phyloP scores from a whole-genome alignment of 2,797 vertebrate species.

The Macropus fuliginosus region DNA sequence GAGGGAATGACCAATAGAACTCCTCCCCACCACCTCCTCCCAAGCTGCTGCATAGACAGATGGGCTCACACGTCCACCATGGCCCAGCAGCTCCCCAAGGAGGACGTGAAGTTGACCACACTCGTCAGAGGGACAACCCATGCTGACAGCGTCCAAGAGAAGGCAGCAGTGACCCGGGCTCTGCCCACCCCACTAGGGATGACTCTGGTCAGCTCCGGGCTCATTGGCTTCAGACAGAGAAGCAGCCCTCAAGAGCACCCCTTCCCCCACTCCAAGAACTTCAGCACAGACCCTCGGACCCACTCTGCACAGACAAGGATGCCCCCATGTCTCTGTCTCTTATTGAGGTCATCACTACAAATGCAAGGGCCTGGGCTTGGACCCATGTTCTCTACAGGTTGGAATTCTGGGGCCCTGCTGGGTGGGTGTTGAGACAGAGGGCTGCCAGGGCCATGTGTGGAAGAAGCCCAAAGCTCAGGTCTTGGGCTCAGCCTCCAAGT shows the following conservation, averaged over 20 bases:
- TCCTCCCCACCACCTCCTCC: not conserved
- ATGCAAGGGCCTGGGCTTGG: not conserved
- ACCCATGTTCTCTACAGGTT: not conserved
- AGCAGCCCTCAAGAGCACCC: not conserved
- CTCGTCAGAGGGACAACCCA: too few relatives aligned
- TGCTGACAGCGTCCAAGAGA: not conserved
- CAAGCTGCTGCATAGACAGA: too few relatives aligned
- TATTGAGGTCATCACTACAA: too few relatives aligned
- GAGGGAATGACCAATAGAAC: too few relatives aligned
- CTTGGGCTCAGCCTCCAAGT: not conserved
- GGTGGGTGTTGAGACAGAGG: too few relatives aligned
- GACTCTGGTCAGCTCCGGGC: not conserved
- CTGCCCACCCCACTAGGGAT: too few relatives aligned
- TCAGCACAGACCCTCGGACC: not conserved
- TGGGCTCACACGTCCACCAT: rapidly evolving
- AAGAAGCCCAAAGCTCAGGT: rapidly evolving
- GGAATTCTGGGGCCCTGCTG: too few relatives aligned
- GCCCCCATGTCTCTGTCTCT: too few relatives aligned
- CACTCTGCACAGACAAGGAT: not conserved
- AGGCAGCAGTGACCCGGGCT: not conserved
- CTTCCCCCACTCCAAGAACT: not conserved
- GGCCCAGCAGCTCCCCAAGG: not conserved
- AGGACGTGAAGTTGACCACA: too few relatives aligned
- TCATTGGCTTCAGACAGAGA: not conserved
- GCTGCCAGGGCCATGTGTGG: rapidly evolving